These are phyloP conservation scores for Drosophila neotestacea DNA, from an alignment of 2,888 invertebrate genomes.

Conservation along the genomic window DNA sequence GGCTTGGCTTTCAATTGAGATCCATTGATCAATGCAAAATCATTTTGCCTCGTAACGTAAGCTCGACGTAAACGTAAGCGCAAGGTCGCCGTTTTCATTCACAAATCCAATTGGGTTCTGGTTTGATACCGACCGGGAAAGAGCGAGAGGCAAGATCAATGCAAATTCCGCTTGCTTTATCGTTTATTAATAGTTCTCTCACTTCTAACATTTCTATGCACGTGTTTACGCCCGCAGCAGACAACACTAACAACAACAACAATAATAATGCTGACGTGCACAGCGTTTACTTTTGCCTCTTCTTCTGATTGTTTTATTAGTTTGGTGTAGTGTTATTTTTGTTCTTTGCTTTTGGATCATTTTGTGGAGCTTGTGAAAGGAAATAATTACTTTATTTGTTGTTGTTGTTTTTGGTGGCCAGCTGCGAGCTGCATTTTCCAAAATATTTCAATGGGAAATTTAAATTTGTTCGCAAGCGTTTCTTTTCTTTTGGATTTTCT, in stretches of 20 bases:
- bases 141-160: constrained; percentile 34
- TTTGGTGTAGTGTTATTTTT: constrained; percentile 60
- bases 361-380: constrained; percentile 68
- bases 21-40: constrained; percentile 56
- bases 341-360: constrained; percentile 54
- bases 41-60: constrained; percentile 37
- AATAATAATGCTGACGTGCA: constrained; percentile 19
- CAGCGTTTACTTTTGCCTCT: constrained; percentile 22
- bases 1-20: constrained; percentile 35
- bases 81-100: constrained; percentile 61
- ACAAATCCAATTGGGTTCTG: constrained; percentile 64
- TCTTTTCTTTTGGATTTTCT: constrained; percentile 34
- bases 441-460: constrained; percentile 42
- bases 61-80: constrained; percentile 47
- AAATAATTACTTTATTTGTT: constrained; percentile 76
- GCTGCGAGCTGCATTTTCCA: constrained; percentile 57
- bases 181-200: constrained; percentile 57
- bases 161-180: constrained; percentile 42
- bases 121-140: constrained; percentile 32
- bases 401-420: constrained; percentile 39
- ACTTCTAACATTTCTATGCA: constrained; percentile 37
- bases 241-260: constrained; percentile 22
- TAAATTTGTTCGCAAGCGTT: constrained; percentile 59
- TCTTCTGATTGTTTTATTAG: constrained; percentile 20
- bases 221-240: constrained; percentile 50